A percentile compares a stretch with the other conserved stretches of the same genome.
Conservation (phyloP, 2,888 invertebrate species). For the Caenorhabditis virilis region DNA sequence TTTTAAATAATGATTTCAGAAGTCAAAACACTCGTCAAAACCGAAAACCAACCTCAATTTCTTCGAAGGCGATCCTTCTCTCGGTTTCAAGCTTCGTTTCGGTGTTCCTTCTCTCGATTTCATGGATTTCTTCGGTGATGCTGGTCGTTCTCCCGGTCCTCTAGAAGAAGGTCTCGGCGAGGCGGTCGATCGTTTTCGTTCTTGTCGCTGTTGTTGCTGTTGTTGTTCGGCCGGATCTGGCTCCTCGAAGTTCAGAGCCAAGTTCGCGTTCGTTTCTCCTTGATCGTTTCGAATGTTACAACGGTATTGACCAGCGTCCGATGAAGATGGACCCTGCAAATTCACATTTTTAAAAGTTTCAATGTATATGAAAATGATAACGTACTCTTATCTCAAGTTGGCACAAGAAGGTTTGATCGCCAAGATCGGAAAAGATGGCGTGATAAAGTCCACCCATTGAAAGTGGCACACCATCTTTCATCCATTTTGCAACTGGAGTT, state of each 20-base stretch:
- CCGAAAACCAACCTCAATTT: slow-evolving; percentile 49
- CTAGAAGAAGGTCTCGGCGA: slow-evolving; percentile 54
- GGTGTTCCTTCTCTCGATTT: slow-evolving; percentile 53
- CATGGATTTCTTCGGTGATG: slow-evolving; percentile 44
- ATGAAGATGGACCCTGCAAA: slow-evolving; percentile 84
- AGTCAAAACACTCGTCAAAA: slow-evolving; percentile 6
- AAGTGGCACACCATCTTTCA: slow-evolving; percentile 64
- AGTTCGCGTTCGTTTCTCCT: slow-evolving; percentile 94
- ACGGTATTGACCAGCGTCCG: slow-evolving; percentile 96
- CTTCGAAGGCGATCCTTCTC: slow-evolving; percentile 66
- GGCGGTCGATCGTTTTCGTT: slow-evolving; percentile 30
- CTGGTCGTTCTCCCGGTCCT: slow-evolving; percentile 49
- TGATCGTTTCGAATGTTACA: slow-evolving; percentile 94
- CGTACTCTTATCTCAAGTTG: slow-evolving; percentile 67
- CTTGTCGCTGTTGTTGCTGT: slow-evolving; percentile 11
- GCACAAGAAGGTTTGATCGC: slow-evolving; percentile 67
- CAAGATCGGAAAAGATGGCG: slow-evolving; percentile 65
- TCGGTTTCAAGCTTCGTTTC: slow-evolving; percentile 51
- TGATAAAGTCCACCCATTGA: slow-evolving; percentile 65
- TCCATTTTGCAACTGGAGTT: slow-evolving; percentile 75
- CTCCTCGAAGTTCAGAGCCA: slow-evolving; percentile 89
- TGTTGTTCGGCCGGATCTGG: slow-evolving; percentile 57
- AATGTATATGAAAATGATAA: too few relatives aligned
- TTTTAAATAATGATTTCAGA: too few relatives aligned
- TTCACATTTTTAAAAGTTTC: too few relatives aligned